Evolutionary conservation across 2,797 vertebrate genomes (phyloP), one percentile per base, ranked within the genome.

Genomic region (Austrolebias charrua): DNA sequence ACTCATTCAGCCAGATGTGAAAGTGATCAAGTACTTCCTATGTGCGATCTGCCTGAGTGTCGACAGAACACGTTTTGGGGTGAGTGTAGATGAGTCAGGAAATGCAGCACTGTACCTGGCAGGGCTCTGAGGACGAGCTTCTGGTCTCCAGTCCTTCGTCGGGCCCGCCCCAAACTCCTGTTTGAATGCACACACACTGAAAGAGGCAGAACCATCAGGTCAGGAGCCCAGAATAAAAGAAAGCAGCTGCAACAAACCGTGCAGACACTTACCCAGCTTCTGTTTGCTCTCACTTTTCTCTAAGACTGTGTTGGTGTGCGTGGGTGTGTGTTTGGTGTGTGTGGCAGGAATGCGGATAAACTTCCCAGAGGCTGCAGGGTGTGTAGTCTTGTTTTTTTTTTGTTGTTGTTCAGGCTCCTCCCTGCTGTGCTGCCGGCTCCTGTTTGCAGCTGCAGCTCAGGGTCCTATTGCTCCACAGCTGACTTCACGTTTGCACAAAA

Each of bases 401-500:
- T 24, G n/a, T n/a, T n/a, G n/a, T 43, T 43, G 18, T 43, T 44
- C 69, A 79, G 60, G 63, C 86, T 81, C 85, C 85, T 84, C 83
- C 89, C 61, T 76, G 2, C 31, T 33, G 5, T 33, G 31, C 60
- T 24, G 51, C 48, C 68, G 58, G 51, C 64, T 60, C 46, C 48
- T 51, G 60, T 48, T 42, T 51, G 43, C 64, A 19, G 35, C 60
- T 66, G 69, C 78, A 63, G 63, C 83, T 51, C 91, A 69, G 86
- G 92, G 91, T 92, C 92, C 92, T 91, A 92, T 48, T 84, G 89
- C 80, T 51, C 80, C 60, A 42, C 19, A 35, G 16, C 1, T 31
- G 15, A 10, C 18, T 29, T 60, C 20, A 53, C 2, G 45, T 48
- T 12, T 28, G 40, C 38, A 24, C 24, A 24, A 24, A 24, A 24